These are phyloP conservation scores for Thymelicus acteon DNA, from an alignment of 2,888 invertebrate genomes.

Conservation along the genomic window DNA sequence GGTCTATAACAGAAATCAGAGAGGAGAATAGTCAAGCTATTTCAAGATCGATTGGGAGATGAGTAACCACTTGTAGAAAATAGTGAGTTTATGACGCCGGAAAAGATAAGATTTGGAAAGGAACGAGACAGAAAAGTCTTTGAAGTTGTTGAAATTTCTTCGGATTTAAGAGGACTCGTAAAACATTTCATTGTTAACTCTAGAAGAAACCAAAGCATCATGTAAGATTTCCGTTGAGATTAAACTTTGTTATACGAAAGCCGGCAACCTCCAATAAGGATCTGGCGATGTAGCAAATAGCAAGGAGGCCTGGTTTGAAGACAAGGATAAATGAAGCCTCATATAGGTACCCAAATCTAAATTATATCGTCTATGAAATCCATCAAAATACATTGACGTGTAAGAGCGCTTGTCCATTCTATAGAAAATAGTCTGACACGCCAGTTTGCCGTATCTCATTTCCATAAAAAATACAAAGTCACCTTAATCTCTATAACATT, in stretches of 20 bases:
- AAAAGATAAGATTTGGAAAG: too few relatives aligned
- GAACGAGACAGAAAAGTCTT: too few relatives aligned
- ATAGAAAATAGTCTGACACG: slow-evolving; percentile 14
- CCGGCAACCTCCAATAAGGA: too few relatives aligned
- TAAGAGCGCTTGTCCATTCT: slow-evolving; percentile 3
- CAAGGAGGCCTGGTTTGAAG: too few relatives aligned
- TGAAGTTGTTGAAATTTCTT: too few relatives aligned
- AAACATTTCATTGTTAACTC: too few relatives aligned
- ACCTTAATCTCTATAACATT: slow-evolving; percentile 14
- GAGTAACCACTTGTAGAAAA: background rate
- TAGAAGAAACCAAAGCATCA: too few relatives aligned
- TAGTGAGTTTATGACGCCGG: background rate
- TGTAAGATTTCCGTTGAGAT: too few relatives aligned
- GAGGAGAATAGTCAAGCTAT: background rate
- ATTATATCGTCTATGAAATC: background rate
- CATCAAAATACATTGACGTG: slow-evolving; percentile 3
- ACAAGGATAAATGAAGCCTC: background rate
- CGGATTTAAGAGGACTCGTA: too few relatives aligned
- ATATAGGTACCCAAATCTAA: background rate
- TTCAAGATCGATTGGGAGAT: background rate
- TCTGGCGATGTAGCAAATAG: too few relatives aligned
- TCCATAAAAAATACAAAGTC: slow-evolving; percentile 17
- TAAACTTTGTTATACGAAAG: too few relatives aligned
- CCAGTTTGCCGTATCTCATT: slow-evolving; percentile 7
- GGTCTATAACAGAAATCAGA: slow-evolving; percentile 1